phyloP scores from a whole-genome alignment of 2,888 invertebrate genomes.

The Amblyjoppa fuscipennis region DNA sequence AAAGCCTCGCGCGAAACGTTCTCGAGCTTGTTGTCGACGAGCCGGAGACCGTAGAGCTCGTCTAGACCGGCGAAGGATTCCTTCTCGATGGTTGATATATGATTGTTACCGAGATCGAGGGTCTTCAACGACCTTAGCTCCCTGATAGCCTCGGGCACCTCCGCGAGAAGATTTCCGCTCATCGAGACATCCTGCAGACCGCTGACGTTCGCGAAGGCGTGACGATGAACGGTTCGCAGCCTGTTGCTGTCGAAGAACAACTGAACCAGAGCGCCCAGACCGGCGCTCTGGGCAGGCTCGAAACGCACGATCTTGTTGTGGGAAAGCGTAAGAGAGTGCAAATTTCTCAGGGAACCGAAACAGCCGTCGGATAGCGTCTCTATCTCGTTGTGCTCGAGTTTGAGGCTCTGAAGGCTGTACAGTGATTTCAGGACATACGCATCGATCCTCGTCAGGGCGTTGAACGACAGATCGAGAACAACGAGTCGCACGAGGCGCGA shows the following conservation, averaged over 20 bases:
- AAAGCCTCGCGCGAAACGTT: slow-evolving; percentile 92
- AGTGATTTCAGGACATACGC: slow-evolving; percentile 91
- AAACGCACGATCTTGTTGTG: slow-evolving; percentile 90
- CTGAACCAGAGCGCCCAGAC: slow-evolving; percentile 91
- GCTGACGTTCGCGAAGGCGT: slow-evolving; percentile 92
- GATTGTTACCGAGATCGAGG: slow-evolving; percentile 93
- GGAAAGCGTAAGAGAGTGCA: slow-evolving; percentile 91
- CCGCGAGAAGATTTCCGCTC: slow-evolving; percentile 90
- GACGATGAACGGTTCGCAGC: slow-evolving; percentile 89
- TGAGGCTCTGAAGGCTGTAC: slow-evolving; percentile 91
- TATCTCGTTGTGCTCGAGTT: slow-evolving; percentile 90
- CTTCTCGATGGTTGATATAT: slow-evolving; percentile 90
- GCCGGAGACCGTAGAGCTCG: slow-evolving; percentile 91
- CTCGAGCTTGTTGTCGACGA: slow-evolving; percentile 93
- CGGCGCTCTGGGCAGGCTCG: slow-evolving; percentile 90
- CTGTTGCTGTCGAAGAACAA: slow-evolving; percentile 91
- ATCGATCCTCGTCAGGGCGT: slow-evolving; percentile 90
- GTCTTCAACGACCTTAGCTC: slow-evolving; percentile 90
- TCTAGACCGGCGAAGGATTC: slow-evolving; percentile 91
- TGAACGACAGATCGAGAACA: slow-evolving; percentile 91
- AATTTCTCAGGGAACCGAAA: slow-evolving; percentile 91
- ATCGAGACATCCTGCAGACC: slow-evolving; percentile 92
- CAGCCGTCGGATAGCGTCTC: slow-evolving; percentile 90
- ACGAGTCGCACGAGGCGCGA: slow-evolving; percentile 91
- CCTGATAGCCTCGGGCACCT: slow-evolving; percentile 90